These are phyloP conservation scores for Himalopsyche tibetana DNA, from an alignment of 2,888 invertebrate genomes.

Conservation along the genomic window DNA sequence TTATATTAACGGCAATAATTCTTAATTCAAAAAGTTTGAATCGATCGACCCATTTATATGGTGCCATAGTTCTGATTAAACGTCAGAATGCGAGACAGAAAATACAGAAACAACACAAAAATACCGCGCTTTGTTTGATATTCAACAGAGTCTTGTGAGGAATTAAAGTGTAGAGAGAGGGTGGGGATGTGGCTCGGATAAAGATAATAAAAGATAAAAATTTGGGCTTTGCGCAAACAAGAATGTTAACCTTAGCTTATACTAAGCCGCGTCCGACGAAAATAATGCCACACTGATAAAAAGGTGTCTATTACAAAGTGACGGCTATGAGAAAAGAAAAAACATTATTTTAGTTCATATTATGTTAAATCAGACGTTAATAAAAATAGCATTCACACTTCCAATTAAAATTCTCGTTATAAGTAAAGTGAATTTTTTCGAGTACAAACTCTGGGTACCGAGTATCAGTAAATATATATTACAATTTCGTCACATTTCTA, in stretches of 20 bases:
- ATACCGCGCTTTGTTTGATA: constrained; percentile 18
- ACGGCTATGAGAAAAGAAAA: not conserved
- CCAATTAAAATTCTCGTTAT: too few species aligned
- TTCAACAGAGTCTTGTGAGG: constrained; percentile 27
- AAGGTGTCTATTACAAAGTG: constrained; percentile 15
- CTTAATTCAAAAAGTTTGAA: too few species aligned
- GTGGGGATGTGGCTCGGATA: constrained; percentile 46
- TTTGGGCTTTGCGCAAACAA: constrained; percentile 39
- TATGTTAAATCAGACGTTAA: too few species aligned
- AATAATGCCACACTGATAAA: constrained; percentile 16
- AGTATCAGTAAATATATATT: too few species aligned
- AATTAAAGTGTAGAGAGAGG: not conserved
- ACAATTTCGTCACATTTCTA: too few species aligned
- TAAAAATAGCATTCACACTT: too few species aligned
- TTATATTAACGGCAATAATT: too few species aligned
- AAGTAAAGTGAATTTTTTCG: too few species aligned
- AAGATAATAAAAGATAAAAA: constrained; percentile 54
- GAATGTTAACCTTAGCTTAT: constrained; percentile 41
- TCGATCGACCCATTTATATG: too few species aligned
- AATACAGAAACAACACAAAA: constrained; percentile 1
- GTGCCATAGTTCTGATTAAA: not conserved
- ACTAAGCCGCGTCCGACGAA: constrained; percentile 35
- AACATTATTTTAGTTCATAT: not conserved
- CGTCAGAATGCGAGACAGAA: constrained; percentile 4
- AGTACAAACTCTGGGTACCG: too few species aligned